These are phyloP conservation scores for Subacronicta megacephala DNA, from an alignment of 2,888 invertebrate genomes.

Conservation along the genomic window DNA sequence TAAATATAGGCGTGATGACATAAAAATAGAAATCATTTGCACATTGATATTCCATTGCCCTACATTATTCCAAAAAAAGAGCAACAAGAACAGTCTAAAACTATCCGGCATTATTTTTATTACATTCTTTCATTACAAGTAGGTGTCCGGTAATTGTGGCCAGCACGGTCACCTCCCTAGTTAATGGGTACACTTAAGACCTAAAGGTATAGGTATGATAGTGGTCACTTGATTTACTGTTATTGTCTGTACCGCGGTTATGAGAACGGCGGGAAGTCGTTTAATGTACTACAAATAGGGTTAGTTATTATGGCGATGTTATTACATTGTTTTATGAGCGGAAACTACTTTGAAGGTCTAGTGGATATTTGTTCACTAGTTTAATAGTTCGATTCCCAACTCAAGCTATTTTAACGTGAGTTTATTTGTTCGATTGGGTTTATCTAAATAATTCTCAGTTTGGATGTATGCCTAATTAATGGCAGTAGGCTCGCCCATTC, in stretches of 20 bases:
- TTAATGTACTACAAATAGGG: constrained; percentile 32
- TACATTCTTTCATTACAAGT: not conserved
- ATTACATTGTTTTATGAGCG: constrained; percentile 17
- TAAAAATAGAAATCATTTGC: too few species aligned
- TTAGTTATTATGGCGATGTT: constrained; percentile 13
- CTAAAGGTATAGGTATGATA: constrained; percentile 30
- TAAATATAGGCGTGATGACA: too few species aligned
- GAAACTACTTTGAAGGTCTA: too few species aligned
- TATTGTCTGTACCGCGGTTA: constrained; percentile 32
- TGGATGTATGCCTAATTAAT: too few species aligned
- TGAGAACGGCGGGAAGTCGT: constrained; percentile 12
- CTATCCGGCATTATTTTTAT: constrained; percentile 15
- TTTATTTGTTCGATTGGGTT: too few species aligned
- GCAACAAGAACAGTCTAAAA: constrained; percentile 2
- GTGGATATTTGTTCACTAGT: too few species aligned
- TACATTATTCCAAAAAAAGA: not conserved
- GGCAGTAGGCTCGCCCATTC: too few species aligned
- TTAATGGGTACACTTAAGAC: constrained; percentile 26
- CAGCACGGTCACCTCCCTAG: not conserved
- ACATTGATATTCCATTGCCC: too few species aligned
- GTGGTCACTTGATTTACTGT: constrained; percentile 46
- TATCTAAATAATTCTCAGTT: too few species aligned
- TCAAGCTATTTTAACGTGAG: too few species aligned
- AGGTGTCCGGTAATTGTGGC: constrained; percentile 9
- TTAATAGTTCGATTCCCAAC: too few species aligned